Evolutionary conservation across 2,888 invertebrate genomes (phyloP), one percentile per base, ranked within the genome.

Genomic region (Andrena fulva): DNA sequence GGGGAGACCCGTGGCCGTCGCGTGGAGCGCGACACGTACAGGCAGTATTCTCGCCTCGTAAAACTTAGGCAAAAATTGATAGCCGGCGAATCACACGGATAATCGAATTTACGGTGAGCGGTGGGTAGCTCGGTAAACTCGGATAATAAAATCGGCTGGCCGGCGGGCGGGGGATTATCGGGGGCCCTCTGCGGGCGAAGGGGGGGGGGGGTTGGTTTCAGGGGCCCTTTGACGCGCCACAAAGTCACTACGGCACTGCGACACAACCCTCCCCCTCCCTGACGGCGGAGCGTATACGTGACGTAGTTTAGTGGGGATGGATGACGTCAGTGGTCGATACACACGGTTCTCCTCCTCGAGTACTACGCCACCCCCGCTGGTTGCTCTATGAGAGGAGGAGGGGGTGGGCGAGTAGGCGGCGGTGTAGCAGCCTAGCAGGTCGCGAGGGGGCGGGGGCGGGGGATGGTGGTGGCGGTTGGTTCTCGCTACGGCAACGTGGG

Each of bases 271-370:
- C 84, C 87, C 82, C 85, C 85, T 82, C 89, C 81, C 84, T 87
- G 83, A 73, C 85, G 80, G 77, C 73, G 74, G 81, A 84, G 77
- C 87, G 90, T 87, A 86, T 89, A 88, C 89, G 91, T 93, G 92
- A 93, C 92, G 92, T 93, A 92, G 91, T 87, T 86, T 87, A 90
- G 92, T 89, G 90, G 90, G 90, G 88, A 87, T 80, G 89, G 87
- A 87, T 93, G 93, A 93, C 93, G 92, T 93, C 92, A 93, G 88
- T 90, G 92, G 91, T 93, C 93, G 92, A 93, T 93, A 92, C 91
- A 92, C 91, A 89, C 90, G 87, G 78, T 82, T 87, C 90, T 90
- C 87, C 87, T 90, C 82, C 87, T 87, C 89, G 91, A 90, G 91
- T 91, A 92, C 91, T 91, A 92, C 92, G 90, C 92, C 87, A 90